A percentile compares a stretch with the other conserved stretches of the same genome.
Conservation (phyloP, 2,888 invertebrate genomes). For the Cylindroiulus punctatus region DNA sequence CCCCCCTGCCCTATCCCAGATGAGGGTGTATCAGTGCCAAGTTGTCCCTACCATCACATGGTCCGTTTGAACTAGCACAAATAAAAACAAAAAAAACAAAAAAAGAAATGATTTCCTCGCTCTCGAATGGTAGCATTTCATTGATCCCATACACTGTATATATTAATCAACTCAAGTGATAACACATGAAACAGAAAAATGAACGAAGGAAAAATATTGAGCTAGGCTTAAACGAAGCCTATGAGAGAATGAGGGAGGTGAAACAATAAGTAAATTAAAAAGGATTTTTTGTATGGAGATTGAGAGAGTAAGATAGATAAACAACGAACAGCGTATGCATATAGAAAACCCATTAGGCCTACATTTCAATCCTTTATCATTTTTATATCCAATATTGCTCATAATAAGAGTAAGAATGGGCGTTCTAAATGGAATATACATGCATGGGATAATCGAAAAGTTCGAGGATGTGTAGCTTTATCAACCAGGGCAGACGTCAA, state of each 20-base stretch:
- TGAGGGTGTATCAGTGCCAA: neutral
- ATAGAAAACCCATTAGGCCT: slow-evolving; percentile 47
- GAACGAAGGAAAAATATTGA: neutral
- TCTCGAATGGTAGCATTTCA: neutral
- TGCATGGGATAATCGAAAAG: neutral
- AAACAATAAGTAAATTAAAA: slow-evolving; percentile 47
- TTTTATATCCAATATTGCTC: slow-evolving; percentile 41
- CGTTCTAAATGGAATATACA: neutral
- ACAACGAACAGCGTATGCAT: slow-evolving; percentile 6
- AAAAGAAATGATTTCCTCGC: slow-evolving; percentile 15
- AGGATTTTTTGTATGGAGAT: slow-evolving; percentile 28
- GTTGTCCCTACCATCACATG: neutral
- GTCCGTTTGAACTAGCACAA: neutral
- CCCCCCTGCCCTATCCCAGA: neutral
- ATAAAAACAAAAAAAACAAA: neutral
- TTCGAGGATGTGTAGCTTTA: neutral
- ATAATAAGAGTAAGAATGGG: slow-evolving; percentile 4
- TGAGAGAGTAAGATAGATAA: slow-evolving; percentile 42
- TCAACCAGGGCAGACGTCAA: no score
- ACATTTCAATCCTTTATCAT: slow-evolving; percentile 47
- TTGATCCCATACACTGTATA: neutral
- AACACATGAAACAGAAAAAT: neutral
- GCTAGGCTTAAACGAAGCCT: neutral
- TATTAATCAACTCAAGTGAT: neutral
- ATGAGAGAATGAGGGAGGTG: neutral